Percentiles rank a stretch among this genome's conserved stretches.
Conservation (phyloP, 2,797 vertebrate species). For the Natrix natrix region DNA sequence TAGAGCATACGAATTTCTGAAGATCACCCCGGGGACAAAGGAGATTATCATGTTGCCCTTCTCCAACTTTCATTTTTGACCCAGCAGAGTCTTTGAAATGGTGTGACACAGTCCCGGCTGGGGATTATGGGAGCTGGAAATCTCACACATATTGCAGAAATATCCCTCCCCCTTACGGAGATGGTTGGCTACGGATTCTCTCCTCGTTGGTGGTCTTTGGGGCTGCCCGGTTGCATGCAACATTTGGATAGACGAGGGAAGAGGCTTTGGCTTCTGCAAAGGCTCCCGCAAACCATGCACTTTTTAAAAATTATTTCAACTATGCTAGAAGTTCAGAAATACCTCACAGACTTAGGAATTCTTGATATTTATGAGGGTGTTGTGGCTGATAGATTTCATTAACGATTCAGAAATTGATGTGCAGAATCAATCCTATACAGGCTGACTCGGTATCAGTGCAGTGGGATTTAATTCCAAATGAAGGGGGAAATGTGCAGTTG, state of each 20-base stretch:
- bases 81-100: background rate
- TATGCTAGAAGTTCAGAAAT: too few relatives aligned
- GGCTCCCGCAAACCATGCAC: background rate
- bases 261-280: background rate
- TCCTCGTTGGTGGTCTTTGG: too few relatives aligned
- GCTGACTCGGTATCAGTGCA: background rate
- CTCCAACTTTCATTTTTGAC: background rate
- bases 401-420: background rate
- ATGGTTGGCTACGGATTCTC: background rate
- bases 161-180: background rate
- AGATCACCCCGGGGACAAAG: background rate
- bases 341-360: too few relatives aligned
- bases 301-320: background rate
- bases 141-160: background rate
- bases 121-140: background rate
- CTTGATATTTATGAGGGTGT: background rate
- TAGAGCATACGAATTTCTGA: background rate
- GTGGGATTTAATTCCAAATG: background rate
- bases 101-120: background rate
- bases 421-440: background rate
- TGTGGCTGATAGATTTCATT: background rate
- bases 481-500: background rate
- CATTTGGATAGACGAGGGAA: too few relatives aligned
- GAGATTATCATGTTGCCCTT: background rate
- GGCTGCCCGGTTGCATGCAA: too few relatives aligned